A percentile compares a stretch with the other conserved stretches of the same genome.
Conservation (phyloP, 2,113 vertebrate genomes). For the Psophia crepitans region DNA sequence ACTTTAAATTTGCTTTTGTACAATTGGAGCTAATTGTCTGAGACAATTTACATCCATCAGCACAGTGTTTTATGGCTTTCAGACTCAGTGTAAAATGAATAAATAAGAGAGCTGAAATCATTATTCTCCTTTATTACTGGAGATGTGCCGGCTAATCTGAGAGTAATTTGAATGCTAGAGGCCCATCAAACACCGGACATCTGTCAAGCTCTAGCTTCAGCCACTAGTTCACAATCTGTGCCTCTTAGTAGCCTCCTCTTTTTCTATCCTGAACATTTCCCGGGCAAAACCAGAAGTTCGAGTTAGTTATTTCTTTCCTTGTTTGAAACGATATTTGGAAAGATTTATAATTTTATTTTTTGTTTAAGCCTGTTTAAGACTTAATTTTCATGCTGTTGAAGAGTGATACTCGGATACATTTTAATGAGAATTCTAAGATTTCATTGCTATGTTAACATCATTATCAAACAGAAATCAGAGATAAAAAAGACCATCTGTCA, state of each 20-base stretch:
- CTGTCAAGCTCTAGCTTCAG: constrained; percentile 61
- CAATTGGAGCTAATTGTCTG: constrained; percentile 72
- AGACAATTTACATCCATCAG: constrained; percentile 69
- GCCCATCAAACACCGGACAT: constrained; percentile 50
- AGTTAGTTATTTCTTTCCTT: not conserved
- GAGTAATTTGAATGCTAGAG: constrained; percentile 47
- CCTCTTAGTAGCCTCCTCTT: not conserved
- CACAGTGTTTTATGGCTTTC: constrained; percentile 61
- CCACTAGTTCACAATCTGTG: constrained; percentile 42
- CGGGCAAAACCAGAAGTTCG: not conserved
- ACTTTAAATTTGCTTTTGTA: constrained; percentile 65
- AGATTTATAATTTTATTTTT: not conserved
- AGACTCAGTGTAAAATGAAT: constrained; percentile 66
- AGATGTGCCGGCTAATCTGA: constrained; percentile 46
- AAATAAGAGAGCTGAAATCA: constrained; percentile 62
- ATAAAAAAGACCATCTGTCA: not conserved
- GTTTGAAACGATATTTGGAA: not conserved
- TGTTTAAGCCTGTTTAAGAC: not conserved
- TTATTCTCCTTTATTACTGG: constrained; percentile 60
- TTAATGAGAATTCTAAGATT: not conserved
- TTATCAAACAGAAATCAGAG: not conserved
- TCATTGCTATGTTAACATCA: not conserved
- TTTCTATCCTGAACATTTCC: not conserved
- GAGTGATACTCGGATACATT: not conserved
- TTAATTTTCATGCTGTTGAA: not conserved